Evolutionary conservation across 2,888 invertebrate genomes (phyloP), one percentile per base, ranked within the genome.

Genomic region (Seira ritae): DNA sequence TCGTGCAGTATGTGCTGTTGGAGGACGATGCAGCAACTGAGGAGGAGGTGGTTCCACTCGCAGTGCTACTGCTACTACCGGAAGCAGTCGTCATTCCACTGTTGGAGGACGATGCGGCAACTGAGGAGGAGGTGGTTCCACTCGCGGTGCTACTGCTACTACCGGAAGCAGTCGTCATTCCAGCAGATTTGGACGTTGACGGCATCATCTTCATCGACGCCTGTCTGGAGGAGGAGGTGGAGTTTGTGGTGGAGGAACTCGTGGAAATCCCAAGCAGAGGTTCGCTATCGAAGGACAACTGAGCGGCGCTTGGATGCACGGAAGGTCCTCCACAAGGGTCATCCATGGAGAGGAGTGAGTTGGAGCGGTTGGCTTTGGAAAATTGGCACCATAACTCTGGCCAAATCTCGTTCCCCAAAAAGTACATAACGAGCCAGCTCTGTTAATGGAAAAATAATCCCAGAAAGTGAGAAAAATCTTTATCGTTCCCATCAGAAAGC

Each of bases 371-470:
- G 70, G 76, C 70, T 75, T 84, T 86, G 17, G 80, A 76, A 73
- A 85, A 86, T 68, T 78, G 79, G 84, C 86, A 88, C 84, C 87
- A 88, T 10, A 85, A n/a, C 23, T 87, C 88, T 8, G 88, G 88
- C 87, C 86, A 87, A 65, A 87, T 81, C 77, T 89, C 88, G 46
- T 89, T 87, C 71, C 88, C 89, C 71, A 89, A 73, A 77, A 89
- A 89, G 79, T 89, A 89, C 84, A 89, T 86, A 60, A 89, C 88
- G 60, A 89, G 87, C 89, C 89, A 89, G 76, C 89, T 89, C 89
- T 89, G 87, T 77, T 77, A 80, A 78, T 76, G 80, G 46, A 71
- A 69, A 84, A 80, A 85, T 81, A 81, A 82, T 82, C 82, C 82
- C 71, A 68, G 46, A 70, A 50, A 50, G 50, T 50, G 17, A 50